These are phyloP conservation scores for Megaceryle alcyon DNA, from an alignment of 2,797 vertebrate species.

Conservation along the genomic window DNA sequence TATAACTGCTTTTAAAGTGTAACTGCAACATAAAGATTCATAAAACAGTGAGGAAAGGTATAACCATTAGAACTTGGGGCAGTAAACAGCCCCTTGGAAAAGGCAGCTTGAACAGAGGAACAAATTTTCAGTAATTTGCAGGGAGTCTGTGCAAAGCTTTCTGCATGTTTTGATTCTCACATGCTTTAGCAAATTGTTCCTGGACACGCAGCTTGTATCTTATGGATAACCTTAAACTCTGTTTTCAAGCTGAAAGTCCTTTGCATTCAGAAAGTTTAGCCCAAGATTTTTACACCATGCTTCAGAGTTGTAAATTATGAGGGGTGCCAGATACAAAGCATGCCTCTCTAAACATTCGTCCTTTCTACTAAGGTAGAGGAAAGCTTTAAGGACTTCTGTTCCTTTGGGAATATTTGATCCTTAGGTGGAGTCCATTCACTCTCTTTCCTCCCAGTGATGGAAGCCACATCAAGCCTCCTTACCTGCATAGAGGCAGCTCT, in stretches of 20 bases:
- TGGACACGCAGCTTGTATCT: fast-evolving
- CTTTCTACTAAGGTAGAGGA: background rate
- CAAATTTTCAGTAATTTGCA: background rate
- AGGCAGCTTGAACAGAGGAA: background rate
- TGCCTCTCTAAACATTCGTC: background rate
- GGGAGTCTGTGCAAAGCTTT: background rate
- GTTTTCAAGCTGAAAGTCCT: background rate
- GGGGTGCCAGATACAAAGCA: background rate
- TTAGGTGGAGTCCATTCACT: background rate
- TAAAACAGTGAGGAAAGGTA: background rate
- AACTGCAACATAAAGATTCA: background rate
- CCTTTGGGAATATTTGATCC: background rate
- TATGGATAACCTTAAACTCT: background rate
- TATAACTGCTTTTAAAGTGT: background rate
- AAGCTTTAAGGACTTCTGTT: background rate
- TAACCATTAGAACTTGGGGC: background rate
- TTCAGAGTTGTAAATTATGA: background rate
- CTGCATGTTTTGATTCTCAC: fast-evolving
- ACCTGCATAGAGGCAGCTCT: background rate
- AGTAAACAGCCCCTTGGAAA: background rate
- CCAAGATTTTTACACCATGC: background rate
- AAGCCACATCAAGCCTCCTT: background rate
- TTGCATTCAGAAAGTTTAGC: background rate
- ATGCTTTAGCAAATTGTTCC: background rate
- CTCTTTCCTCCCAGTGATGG: background rate